Conservation (phyloP, 2,113 vertebrate genomes). For the Hippopotamus amphibius region DNA sequence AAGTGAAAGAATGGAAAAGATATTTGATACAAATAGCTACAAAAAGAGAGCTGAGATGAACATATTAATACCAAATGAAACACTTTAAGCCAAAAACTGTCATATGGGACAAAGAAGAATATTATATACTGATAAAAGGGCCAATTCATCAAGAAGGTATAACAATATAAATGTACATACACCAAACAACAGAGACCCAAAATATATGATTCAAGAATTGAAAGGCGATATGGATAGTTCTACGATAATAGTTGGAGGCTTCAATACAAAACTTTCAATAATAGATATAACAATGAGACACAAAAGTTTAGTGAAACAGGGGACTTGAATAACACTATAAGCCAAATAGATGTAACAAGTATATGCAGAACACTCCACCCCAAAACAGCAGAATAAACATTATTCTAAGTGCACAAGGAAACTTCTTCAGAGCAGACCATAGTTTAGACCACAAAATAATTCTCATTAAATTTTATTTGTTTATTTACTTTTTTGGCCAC, state of each 20-base stretch:
- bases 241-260: background rate
- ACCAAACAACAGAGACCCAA: background rate
- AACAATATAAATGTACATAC: background rate
- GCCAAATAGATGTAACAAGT: background rate
- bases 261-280: background rate
- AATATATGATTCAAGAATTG: background rate
- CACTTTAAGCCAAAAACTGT: conserved; percentile 4
- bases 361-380: background rate
- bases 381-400: background rate
- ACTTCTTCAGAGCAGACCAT: background rate
- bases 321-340: background rate
- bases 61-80: background rate
- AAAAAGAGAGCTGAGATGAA: background rate
- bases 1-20: background rate
- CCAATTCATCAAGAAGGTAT: background rate
- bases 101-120: background rate
- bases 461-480: background rate
- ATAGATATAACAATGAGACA: background rate
- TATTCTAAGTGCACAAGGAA: background rate
- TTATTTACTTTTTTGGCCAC: background rate
- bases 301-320: background rate
- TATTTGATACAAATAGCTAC: background rate
- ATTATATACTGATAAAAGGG: background rate
- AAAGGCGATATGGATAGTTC: background rate
- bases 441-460: background rate